These are phyloP conservation scores for Anticlea derivata DNA, from an alignment of 2,888 invertebrate genomes.

Conservation along the genomic window DNA sequence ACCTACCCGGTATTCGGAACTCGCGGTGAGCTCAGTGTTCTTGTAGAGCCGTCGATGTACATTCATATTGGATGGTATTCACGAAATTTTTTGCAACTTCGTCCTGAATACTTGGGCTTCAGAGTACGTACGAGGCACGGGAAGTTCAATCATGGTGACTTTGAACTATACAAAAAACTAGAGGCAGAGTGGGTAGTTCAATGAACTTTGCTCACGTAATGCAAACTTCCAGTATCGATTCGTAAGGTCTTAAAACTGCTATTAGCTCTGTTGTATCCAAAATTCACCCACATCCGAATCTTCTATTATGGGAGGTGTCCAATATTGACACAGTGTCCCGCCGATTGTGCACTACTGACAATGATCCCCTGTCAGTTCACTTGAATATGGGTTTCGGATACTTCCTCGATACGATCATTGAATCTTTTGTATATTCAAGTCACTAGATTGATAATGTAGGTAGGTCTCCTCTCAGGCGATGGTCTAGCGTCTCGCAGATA, in stretches of 20 bases:
- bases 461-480: conserved; percentile 16
- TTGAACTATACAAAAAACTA: conserved; percentile 12
- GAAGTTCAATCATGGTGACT: conserved; percentile 5
- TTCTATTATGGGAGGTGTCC: conserved; percentile 66
- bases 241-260: conserved; percentile 63
- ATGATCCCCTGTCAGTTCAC: conserved; percentile 70
- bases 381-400: conserved; percentile 59
- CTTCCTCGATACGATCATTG: conserved; percentile 48
- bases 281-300: conserved; percentile 65
- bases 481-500: conserved; percentile 39
- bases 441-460: conserved; percentile 24
- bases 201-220: conserved; percentile 33
- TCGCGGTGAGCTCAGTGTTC: conserved; percentile 48
- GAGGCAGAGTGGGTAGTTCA: background rate
- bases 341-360: conserved; percentile 63
- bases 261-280: conserved; percentile 59
- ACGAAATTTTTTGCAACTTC: conserved; percentile 9
- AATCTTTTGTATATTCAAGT: conserved; percentile 29
- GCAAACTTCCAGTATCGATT: conserved; percentile 50
- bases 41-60: conserved; percentile 15
- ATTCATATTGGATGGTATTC: conserved; percentile 9
- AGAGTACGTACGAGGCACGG: background rate
- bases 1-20: conserved; percentile 48
- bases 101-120: background rate
- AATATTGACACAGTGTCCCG: conserved; percentile 77